Percentiles rank a stretch among this genome's conserved stretches.
These are phyloP conservation scores for Empis livida DNA, from an alignment of 2,888 invertebrate species.

Conservation along the genomic window DNA sequence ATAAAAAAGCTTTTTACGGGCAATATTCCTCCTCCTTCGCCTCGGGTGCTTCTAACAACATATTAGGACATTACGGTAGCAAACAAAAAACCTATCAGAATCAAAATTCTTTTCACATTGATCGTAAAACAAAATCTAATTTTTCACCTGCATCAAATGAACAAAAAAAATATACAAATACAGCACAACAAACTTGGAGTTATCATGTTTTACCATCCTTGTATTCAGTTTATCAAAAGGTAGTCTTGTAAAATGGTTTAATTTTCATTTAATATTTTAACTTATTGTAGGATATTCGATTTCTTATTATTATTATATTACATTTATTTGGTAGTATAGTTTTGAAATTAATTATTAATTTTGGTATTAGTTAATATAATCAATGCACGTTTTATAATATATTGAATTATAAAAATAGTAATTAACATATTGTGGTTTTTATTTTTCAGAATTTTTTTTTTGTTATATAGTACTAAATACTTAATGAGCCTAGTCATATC, in stretches of 20 bases:
- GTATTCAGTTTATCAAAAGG: slow-evolving; percentile 77
- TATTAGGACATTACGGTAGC: slow-evolving; percentile 35
- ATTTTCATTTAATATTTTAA: no score
- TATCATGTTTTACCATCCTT: slow-evolving; percentile 75
- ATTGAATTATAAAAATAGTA: no score
- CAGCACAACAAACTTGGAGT: slow-evolving; percentile 55
- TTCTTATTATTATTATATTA: no score
- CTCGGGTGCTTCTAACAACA: slow-evolving; percentile 34
- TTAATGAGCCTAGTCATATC: no score
- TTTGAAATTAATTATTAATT: no score
- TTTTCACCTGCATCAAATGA: slow-evolving; percentile 7
- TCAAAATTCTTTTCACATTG: slow-evolving; percentile 20
- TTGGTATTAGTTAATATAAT: no score
- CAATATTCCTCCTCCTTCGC: slow-evolving; percentile 31
- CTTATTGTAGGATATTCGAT: no score
- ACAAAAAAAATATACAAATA: slow-evolving; percentile 27
- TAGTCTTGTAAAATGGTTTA: slow-evolving; percentile 25
- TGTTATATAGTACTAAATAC: no score
- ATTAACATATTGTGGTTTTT: no score
- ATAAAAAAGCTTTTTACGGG: slow-evolving; percentile 33
- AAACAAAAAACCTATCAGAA: slow-evolving; percentile 9
- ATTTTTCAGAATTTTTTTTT: no score
- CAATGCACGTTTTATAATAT: no score
- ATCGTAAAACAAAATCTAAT: slow-evolving; percentile 12
- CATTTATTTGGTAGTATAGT: no score